A percentile compares a stretch with the other conserved stretches of the same genome.
Evolutionary conservation across 37 sponge, comb jelly and placozoan genomes (phyloP).

Genomic region (Halichondria panicea): DNA sequence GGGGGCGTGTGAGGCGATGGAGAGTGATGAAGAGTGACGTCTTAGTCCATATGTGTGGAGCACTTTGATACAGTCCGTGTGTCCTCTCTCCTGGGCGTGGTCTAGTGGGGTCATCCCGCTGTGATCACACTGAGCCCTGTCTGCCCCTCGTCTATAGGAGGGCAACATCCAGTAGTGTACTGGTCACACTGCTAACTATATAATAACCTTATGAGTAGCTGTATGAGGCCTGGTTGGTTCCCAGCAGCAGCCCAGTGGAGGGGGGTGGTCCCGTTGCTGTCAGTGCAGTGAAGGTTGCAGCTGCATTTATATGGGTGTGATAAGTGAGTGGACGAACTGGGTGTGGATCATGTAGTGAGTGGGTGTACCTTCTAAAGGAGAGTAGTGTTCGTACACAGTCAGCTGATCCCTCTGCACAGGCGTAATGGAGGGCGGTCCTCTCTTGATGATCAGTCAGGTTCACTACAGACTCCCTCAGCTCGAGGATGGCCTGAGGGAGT

Average conservation of each 20-base stretch:
- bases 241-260: conserved; percentile 91
- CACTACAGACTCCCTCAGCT: conserved; percentile 37
- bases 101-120: conserved; percentile 67
- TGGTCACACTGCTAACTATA: background rate
- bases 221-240: conserved; percentile 73
- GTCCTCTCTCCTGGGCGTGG: conserved; percentile 71
- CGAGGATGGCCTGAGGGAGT: conserved; percentile 61
- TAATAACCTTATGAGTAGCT: conserved; percentile 71
- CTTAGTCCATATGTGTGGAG: conserved; percentile 50
- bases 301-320: conserved; percentile 1
- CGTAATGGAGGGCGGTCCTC: conserved; percentile 78
- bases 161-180: too few relatives aligned
- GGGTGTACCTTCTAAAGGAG: conserved; percentile 53
- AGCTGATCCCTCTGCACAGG: conserved; percentile 75
- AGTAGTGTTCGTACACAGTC: conserved; percentile 75
- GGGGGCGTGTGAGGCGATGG: conserved; percentile 51
- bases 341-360: background rate
- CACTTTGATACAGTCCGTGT: conserved; percentile 55
- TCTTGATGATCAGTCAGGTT: conserved; percentile 63
- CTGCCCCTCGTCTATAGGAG: conserved; percentile 60
- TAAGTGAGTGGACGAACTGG: background rate
- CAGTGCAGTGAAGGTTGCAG: conserved; percentile 73
- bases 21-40: conserved; percentile 30
- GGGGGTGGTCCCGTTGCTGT: conserved; percentile 66
- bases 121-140: conserved; percentile 47